Evolutionary conservation across 2,888 invertebrate species (phyloP), one percentile per base, ranked within the genome.

Genomic region (Aspidapion aeneum): DNA sequence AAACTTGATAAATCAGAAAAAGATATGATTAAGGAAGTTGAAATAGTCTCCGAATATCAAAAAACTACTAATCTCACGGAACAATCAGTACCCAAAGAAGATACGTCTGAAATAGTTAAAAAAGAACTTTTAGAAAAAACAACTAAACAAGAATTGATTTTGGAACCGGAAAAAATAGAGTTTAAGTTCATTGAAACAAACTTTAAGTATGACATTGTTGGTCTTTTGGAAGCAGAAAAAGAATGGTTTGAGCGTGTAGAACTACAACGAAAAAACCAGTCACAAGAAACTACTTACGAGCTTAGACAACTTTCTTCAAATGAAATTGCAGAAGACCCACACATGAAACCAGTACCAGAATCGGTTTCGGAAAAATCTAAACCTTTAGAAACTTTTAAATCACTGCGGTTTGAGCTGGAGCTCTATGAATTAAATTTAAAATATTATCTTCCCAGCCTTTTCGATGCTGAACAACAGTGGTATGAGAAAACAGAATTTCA

Each of bases 171-270:
- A n/a, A n/a, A n/a, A n/a, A n/a, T n/a, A n/a, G n/a, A n/a, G n/a
- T n/a, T n/a, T n/a, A n/a, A n/a, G n/a, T n/a, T n/a, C n/a, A n/a
- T n/a, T 35, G 35, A 35, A 35, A 7, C 35, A 7, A 12, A 35
- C 12, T 52, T 57, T 7, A 60, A 54, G 3, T 65, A 65, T 54
- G 62, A 65, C 49, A 57, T 62, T 17, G 20, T 62, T 22, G 49
- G 48, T 49, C 21, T 65, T 20, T 16, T 48, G 22, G 54, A 35
- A 7, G 62, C 65, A n/a, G 65, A 65, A 57, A 22, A 55, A 12
- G 1, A n/a, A n/a, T 65, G 65, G 65, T 19, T 60, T 19, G 65
- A 65, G 55, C 58, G 57, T 12, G 62, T 60, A 18, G 56, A 59
- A 17, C 1, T 9, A 12, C 35, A 60, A 16, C 35, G 48, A 35